These are phyloP conservation scores for Zaprionus tsacasi DNA, from an alignment of 1,140 invertebrate genomes.

Conservation along the genomic window DNA sequence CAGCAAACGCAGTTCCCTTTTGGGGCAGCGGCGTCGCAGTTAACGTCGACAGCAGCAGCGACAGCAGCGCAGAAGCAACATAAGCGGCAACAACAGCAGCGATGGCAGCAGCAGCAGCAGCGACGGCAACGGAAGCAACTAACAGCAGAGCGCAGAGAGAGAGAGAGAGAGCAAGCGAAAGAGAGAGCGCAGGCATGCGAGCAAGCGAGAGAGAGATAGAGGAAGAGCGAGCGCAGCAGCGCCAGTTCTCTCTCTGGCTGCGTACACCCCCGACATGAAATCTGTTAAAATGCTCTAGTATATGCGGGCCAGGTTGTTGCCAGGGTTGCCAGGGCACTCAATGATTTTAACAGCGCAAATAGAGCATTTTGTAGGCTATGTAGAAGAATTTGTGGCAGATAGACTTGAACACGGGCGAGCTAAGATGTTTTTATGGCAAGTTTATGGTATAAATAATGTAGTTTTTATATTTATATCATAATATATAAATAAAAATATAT, in stretches of 20 bases:
- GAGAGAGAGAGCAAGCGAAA: slow-evolving; percentile 12
- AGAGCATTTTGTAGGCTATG: neutral
- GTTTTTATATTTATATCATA: neutral
- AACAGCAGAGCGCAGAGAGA: slow-evolving; percentile 36
- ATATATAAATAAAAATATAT: too few species aligned
- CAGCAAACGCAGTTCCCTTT: slow-evolving; percentile 48
- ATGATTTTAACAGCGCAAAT: neutral
- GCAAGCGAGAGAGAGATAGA: slow-evolving; percentile 10
- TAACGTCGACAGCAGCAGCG: slow-evolving; percentile 9
- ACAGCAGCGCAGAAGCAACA: slow-evolving; percentile 74
- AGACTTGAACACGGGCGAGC: too few species aligned
- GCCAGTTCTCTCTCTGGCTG: slow-evolving; percentile 9
- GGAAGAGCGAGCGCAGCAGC: neutral
- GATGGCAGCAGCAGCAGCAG: slow-evolving; percentile 56
- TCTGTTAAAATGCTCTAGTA: slow-evolving; percentile 26
- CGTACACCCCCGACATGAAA: slow-evolving; percentile 41
- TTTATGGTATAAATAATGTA: neutral
- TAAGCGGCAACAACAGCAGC: slow-evolving; percentile 51
- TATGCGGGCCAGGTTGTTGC: slow-evolving; percentile 25
- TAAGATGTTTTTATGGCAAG: neutral
- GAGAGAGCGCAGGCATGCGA: slow-evolving; percentile 20
- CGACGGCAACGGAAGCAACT: slow-evolving; percentile 75
- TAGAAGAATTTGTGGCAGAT: neutral
- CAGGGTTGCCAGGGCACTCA: slow-evolving; percentile 28
- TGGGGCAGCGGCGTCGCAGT: slow-evolving; percentile 16